These are phyloP conservation scores for Zootermopsis nevadensis DNA, from an alignment of 2,888 invertebrate genomes.

Conservation along the genomic window DNA sequence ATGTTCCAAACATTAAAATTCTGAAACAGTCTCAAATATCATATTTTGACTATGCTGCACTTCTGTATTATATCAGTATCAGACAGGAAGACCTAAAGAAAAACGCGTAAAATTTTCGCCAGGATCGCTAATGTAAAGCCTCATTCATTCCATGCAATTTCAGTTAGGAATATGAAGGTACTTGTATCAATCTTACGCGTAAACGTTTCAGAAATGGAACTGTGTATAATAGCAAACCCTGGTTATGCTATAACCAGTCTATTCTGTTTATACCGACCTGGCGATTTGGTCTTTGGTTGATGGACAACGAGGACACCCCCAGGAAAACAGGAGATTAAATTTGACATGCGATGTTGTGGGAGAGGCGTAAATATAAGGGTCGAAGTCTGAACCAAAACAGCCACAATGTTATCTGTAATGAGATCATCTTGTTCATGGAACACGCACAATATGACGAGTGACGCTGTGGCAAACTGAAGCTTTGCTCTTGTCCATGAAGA, in stretches of 20 bases:
- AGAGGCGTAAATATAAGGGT: neutral
- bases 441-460: neutral
- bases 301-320: constrained; percentile 30
- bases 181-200: neutral
- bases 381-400: constrained; percentile 8
- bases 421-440: constrained; percentile 24
- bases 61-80: too few species aligned
- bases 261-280: constrained; percentile 39
- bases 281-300: constrained; percentile 30
- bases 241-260: neutral
- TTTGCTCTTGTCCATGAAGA: neutral
- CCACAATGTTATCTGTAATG: constrained; percentile 40
- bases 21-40: too few species aligned
- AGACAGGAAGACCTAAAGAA: too few species aligned
- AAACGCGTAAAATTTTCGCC: too few species aligned
- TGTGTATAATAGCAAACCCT: constrained; percentile 24
- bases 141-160: too few species aligned
- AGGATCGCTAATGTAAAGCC: too few species aligned
- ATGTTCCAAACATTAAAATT: too few species aligned
- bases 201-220: neutral
- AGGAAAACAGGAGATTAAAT: constrained; percentile 43
- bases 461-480: neutral
- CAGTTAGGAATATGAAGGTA: neutral
- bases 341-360: constrained; percentile 26
- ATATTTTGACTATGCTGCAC: too few species aligned